A percentile compares a stretch with the other conserved stretches of the same genome.
Conservation (phyloP, 2,888 invertebrate species). For the Eupithecia vulgata region DNA sequence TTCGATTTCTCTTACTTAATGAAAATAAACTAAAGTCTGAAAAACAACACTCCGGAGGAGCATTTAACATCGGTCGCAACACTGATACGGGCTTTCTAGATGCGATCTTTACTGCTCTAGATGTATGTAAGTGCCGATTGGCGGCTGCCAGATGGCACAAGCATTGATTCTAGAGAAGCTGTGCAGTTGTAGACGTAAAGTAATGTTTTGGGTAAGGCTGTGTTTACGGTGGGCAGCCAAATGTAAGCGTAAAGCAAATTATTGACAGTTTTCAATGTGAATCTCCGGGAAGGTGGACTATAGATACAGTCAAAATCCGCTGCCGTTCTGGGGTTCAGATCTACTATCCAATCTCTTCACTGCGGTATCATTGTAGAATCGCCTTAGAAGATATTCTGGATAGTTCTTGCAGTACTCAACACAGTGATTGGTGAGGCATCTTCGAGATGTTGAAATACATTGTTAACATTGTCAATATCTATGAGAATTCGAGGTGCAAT, state of each 20-base stretch:
- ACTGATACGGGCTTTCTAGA: slow-evolving; percentile 31
- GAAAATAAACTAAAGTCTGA: neutral
- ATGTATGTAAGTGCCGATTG: slow-evolving; percentile 10
- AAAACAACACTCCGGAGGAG: neutral
- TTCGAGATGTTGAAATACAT: no score
- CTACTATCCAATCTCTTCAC: neutral
- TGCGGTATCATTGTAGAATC: neutral
- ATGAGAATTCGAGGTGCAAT: no score
- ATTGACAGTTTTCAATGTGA: no score
- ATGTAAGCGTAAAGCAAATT: neutral
- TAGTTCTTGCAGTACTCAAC: no score
- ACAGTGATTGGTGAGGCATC: no score
- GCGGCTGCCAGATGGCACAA: slow-evolving; percentile 15
- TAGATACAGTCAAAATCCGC: neutral
- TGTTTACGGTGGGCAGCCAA: neutral
- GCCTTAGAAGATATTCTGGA: no score
- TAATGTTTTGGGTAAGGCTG: neutral
- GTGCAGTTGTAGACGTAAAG: neutral
- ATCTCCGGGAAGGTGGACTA: no score
- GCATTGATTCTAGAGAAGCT: slow-evolving; percentile 1
- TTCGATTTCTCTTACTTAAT: slow-evolving; percentile 3
- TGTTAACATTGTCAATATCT: no score
- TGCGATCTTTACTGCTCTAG: slow-evolving; percentile 27
- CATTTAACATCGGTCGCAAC: slow-evolving; percentile 14
- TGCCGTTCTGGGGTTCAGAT: neutral